A percentile compares a stretch with the other conserved stretches of the same genome.
Conservation (phyloP, 2,113 vertebrate genomes). For the Rissa tridactyla region DNA sequence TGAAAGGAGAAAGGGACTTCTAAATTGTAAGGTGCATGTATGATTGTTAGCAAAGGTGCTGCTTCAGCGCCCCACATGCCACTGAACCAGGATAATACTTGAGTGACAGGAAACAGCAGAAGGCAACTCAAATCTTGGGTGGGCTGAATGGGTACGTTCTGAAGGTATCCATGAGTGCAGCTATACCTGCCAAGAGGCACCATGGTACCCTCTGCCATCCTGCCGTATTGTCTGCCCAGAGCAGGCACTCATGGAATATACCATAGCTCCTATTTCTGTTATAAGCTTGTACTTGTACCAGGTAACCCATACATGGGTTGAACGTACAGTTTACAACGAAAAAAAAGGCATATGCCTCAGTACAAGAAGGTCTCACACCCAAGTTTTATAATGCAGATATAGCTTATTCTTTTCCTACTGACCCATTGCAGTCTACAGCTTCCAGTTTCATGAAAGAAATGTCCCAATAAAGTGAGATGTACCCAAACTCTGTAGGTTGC, state of each 20-base stretch:
- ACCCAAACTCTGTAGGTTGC: not conserved
- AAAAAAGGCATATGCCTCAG: not conserved
- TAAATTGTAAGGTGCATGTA: not conserved
- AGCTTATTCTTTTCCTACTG: not conserved
- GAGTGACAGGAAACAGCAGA: not conserved
- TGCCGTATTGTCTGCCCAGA: not conserved
- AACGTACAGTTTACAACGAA: not conserved
- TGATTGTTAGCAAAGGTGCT: not conserved
- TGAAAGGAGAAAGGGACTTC: not conserved
- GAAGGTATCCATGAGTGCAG: not conserved
- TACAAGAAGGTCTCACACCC: not conserved
- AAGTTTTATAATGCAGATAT: not conserved
- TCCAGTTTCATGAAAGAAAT: not conserved
- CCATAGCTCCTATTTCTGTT: not conserved
- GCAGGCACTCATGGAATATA: not conserved
- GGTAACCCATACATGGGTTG: not conserved
- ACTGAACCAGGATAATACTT: not conserved
- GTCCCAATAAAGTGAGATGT: not conserved
- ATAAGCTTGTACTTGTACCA: not conserved
- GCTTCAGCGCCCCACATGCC: rapidly evolving
- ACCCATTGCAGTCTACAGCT: not conserved
- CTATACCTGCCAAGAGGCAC: not conserved
- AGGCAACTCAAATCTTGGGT: not conserved
- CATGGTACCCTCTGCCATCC: not conserved
- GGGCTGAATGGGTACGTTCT: not conserved